Evolutionary conservation across 2,113 vertebrate species (phyloP).

Genomic region (Paramisgurnus dabryanus): DNA sequence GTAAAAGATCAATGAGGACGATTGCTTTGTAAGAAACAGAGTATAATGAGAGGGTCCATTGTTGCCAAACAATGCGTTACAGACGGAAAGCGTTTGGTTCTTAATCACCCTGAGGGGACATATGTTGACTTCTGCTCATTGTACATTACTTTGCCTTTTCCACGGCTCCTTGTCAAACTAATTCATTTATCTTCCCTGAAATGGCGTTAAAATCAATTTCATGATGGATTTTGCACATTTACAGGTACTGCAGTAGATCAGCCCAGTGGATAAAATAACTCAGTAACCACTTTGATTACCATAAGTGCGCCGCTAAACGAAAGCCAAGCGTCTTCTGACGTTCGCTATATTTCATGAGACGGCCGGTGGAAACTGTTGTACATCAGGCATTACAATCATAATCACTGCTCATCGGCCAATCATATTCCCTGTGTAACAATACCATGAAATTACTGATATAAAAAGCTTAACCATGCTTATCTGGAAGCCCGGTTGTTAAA

Average conservation of each 20-base stretch:
- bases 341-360: neutral
- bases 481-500: neutral
- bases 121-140: conserved; percentile 23
- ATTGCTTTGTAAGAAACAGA: conserved; percentile 40
- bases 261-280: neutral
- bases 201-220: conserved; percentile 33
- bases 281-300: conserved; percentile 16
- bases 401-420: neutral
- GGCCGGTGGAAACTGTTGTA: neutral
- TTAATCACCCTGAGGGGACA: conserved; percentile 34
- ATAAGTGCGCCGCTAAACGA: neutral
- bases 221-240: conserved; percentile 21
- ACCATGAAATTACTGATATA: neutral
- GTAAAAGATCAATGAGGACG: conserved; percentile 38
- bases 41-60: conserved; percentile 1
- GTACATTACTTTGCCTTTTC: conserved; percentile 13
- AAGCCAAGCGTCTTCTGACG: neutral
- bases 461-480: neutral
- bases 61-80: conserved; percentile 8
- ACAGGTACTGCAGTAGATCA: conserved; percentile 17
- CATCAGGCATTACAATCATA: neutral
- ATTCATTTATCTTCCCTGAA: conserved; percentile 26
- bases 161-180: conserved; percentile 2
- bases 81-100: neutral
- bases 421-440: neutral